Evolutionary conservation across 1,140 invertebrate genomes (phyloP).

Genomic region (Drosophila punjabiensis): DNA sequence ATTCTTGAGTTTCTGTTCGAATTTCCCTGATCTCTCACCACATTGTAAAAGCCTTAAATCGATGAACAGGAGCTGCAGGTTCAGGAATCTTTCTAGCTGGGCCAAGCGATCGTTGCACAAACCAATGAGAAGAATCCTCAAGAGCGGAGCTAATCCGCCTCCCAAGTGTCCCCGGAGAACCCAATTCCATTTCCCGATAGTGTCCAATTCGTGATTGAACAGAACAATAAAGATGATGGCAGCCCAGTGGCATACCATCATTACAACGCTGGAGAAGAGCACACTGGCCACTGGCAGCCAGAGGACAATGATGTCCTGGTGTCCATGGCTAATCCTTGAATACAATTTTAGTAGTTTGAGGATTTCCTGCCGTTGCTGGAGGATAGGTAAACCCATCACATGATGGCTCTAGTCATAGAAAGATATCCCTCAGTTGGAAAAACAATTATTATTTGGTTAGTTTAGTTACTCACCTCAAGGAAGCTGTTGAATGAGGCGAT

Average conservation of each 20-base stretch:
- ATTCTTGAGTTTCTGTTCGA: neutral
- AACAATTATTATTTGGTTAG: neutral
- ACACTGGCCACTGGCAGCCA: conserved; percentile 29
- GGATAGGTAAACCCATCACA: too few species aligned
- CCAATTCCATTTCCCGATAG: conserved; percentile 1
- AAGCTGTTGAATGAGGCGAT: neutral
- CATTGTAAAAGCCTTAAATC: neutral
- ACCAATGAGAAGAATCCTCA: conserved; percentile 18
- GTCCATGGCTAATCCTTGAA: conserved; percentile 9
- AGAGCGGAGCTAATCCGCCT: neutral
- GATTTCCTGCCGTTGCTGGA: neutral
- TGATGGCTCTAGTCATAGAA: neutral
- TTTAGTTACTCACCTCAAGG: neutral
- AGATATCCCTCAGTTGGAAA: neutral
- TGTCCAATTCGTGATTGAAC: neutral
- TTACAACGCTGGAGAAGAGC: neutral
- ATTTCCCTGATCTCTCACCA: neutral
- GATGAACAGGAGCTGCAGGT: conserved; percentile 8
- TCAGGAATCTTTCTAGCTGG: neutral
- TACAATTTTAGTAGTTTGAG: neutral
- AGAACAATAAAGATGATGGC: conserved; percentile 8
- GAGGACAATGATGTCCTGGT: neutral
- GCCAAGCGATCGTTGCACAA: conserved; percentile 19
- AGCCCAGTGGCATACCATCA: neutral
- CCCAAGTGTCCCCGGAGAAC: neutral